Evolutionary conservation across 2,888 invertebrate species (phyloP).

Genomic region (Nephrotoma guestfalica): DNA sequence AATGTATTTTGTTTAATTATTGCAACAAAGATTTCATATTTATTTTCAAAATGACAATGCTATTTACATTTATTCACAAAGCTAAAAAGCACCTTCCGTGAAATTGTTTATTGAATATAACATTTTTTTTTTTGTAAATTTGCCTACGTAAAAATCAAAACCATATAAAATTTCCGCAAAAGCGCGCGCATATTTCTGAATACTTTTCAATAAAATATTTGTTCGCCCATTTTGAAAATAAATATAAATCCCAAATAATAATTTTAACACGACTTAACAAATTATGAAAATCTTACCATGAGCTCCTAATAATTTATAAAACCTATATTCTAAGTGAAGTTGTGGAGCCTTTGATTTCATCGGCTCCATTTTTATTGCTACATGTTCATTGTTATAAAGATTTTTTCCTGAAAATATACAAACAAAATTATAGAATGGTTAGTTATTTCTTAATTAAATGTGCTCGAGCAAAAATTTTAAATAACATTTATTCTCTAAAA

Average conservation of each 20-base stretch:
- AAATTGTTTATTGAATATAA: not conserved
- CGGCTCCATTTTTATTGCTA: slow-evolving; percentile 99
- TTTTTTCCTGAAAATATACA: slow-evolving; percentile 79
- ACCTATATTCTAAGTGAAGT: slow-evolving; percentile 98
- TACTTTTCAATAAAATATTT: not conserved
- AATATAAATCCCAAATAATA: not conserved
- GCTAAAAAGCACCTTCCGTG: not conserved
- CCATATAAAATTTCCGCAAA: not conserved
- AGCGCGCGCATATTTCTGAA: not conserved
- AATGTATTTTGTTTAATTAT: not conserved
- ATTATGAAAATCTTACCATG: slow-evolving; percentile 55
- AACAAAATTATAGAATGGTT: slow-evolving; percentile 1
- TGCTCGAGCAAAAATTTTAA: not conserved
- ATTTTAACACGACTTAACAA: not conserved
- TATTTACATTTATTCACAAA: not conserved
- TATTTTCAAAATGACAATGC: not conserved
- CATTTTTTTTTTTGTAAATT: not conserved
- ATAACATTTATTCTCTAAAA: too few species aligned
- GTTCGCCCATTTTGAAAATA: not conserved
- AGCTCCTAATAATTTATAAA: slow-evolving; percentile 98
- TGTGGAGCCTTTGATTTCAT: slow-evolving; percentile 99
- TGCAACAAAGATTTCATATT: not conserved
- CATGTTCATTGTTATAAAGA: slow-evolving; percentile 99
- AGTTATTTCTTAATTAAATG: not conserved
- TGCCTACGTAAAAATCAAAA: not conserved